These are phyloP conservation scores for Trachythela sp. DNA, from an alignment of 64 coral and sea anemone species.

Conservation along the genomic window DNA sequence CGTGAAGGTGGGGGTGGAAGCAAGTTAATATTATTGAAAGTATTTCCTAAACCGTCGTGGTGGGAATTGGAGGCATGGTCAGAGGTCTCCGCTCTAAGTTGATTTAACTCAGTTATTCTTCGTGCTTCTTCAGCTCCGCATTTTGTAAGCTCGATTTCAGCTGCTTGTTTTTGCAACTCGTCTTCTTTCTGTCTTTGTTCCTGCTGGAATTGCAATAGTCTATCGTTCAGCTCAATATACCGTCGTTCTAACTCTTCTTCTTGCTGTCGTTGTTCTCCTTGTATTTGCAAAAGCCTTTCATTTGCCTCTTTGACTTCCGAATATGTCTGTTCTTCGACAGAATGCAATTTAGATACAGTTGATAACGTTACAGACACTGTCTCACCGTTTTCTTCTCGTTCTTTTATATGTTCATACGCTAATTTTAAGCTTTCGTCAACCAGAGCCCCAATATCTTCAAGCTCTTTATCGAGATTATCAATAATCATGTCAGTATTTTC, in stretches of 20 bases:
- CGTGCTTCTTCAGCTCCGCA: constrained; percentile 23
- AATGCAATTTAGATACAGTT: not conserved
- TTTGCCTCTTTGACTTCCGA: not conserved
- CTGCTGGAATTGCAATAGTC: not conserved
- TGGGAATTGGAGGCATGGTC: not conserved
- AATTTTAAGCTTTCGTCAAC: not conserved
- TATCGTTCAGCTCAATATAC: not conserved
- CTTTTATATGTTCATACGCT: not conserved
- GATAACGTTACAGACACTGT: not conserved
- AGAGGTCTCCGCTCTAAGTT: constrained; percentile 15
- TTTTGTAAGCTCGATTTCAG: constrained; percentile 31
- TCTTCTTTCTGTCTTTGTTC: constrained; percentile 15
- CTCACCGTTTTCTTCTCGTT: not conserved
- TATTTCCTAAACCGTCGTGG: not conserved
- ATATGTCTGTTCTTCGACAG: not conserved
- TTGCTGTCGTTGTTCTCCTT: not conserved
- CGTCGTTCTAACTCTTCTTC: not conserved
- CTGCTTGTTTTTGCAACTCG: constrained; percentile 15
- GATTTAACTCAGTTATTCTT: constrained; percentile 26
- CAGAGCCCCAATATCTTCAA: not conserved
- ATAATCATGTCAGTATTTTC: constrained; percentile 25
- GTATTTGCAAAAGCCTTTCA: not conserved
- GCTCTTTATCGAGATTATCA: constrained; percentile 21
- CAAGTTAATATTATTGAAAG: not conserved
- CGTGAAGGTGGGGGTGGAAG: not conserved